Conservation (phyloP, 2,797 vertebrate species). For the Trachops cirrhosus region DNA sequence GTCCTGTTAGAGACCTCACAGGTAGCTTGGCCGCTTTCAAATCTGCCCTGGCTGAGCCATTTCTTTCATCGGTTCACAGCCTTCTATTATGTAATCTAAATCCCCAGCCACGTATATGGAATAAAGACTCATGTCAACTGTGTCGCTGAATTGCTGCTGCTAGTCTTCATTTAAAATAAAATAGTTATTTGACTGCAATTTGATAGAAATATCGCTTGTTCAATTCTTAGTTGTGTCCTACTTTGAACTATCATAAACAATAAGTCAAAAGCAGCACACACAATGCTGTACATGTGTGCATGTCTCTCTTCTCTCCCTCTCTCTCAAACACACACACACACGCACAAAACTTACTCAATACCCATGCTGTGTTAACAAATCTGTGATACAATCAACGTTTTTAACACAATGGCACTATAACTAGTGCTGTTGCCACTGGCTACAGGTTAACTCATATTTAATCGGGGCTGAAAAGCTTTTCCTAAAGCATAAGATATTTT, state of each 20-base stretch:
- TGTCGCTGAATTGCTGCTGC: not conserved
- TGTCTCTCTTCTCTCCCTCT: not conserved
- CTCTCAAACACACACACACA: not conserved
- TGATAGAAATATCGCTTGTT: not conserved
- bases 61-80: not conserved
- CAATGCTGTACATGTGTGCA: not conserved
- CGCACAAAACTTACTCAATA: not conserved
- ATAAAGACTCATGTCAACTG: not conserved
- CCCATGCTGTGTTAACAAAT: not conserved
- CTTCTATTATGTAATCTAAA: not conserved
- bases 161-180: not conserved
- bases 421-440: too few species aligned
- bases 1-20: not conserved
- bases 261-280: not conserved
- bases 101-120: not conserved
- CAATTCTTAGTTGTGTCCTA: not conserved
- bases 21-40: too few species aligned
- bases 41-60: not conserved
- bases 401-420: fast-evolving
- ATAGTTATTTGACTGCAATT: not conserved
- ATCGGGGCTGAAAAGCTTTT: not conserved
- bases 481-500: not conserved
- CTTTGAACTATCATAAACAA: not conserved
- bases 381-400: not conserved
- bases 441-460: not conserved